Evolutionary conservation across 1,140 invertebrate genomes (phyloP).

Genomic region (Dermatophagoides farinae): DNA sequence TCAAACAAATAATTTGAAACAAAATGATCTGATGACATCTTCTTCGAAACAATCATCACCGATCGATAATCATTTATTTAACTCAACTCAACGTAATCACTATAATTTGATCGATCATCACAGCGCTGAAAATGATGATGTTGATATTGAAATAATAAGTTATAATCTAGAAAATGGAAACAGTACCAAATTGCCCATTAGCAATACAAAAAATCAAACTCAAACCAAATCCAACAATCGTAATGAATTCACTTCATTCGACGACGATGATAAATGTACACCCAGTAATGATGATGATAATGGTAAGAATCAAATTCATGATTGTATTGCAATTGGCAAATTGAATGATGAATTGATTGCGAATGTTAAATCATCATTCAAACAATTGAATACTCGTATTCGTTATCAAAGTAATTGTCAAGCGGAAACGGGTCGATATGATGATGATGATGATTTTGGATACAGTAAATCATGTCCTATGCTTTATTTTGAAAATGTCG

Average conservation of each 20-base stretch:
- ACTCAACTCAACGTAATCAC: not conserved
- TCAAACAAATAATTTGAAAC: too few relatives aligned
- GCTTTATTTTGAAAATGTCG: not conserved
- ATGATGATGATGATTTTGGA: not conserved
- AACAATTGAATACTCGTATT: not conserved
- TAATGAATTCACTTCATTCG: not conserved
- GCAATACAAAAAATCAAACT: not conserved
- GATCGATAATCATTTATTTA: not conserved
- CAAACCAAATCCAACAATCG: not conserved
- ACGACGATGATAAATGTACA: not conserved
- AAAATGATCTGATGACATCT: not conserved
- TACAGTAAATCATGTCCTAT: conserved; percentile 9
- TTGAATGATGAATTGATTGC: conserved; percentile 3
- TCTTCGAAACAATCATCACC: not conserved
- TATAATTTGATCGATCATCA: not conserved
- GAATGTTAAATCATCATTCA: conserved; percentile 6
- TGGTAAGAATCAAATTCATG: not conserved
- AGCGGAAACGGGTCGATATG: not conserved
- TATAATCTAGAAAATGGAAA: not conserved
- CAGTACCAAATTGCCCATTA: not conserved
- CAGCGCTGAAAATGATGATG: not conserved
- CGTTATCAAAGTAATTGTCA: conserved; percentile 9
- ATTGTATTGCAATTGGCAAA: not conserved
- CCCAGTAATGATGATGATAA: not conserved
- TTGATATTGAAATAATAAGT: not conserved